Base-by-base conservation (phyloP, 2,113 vertebrate species). In the Nothobranchius kuhntae region DNA sequence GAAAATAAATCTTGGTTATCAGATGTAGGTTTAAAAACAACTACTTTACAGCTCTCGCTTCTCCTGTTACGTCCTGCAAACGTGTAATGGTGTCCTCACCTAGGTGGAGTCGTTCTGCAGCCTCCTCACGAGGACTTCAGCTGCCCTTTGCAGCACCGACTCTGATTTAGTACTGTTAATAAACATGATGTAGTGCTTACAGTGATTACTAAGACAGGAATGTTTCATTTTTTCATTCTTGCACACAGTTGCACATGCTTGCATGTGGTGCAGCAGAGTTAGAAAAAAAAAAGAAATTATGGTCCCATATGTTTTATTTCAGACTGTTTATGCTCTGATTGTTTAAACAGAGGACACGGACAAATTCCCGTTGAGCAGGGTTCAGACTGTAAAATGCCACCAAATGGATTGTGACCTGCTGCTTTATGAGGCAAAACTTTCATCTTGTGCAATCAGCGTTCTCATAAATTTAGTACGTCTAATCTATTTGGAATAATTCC, bases 161-260 rank as follows among this genome's bases (percentile, higher is more conserved):
- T 70, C 68, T 89, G 88, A 89, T 93, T 93, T 92, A 92, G 86
- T 85, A 81, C 75, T 45, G 65, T 91, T 92, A 92, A 93, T 93
- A 92, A 93, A 91, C 78, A 83, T 92, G 91, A 93, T 91, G 77
- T 91, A 92, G 81, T 78, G 85, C 86, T 85, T 74, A 86, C 81
- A 86, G 70, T 13, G 61, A 92, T 89, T 89, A 81, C 74, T 80
- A 52, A 7, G 90, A 91, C 91, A 88, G 85, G 82, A 91, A 87
- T 83, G 82, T 83, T 86, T 86, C 79, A 82, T 86, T 75, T 84
- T 84, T 81, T 87, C 72, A 73, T 78, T 62, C 77, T 73, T 81
- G 74, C 68, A 64, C 71, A 64, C 38, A 73, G 67, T 83, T 84
- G 75, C 69, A 66, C 70, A 75, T 72, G 68, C 86, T 90, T 86